Conservation (phyloP, 2,113 vertebrate species). For the Odocoileus hemionus region DNA sequence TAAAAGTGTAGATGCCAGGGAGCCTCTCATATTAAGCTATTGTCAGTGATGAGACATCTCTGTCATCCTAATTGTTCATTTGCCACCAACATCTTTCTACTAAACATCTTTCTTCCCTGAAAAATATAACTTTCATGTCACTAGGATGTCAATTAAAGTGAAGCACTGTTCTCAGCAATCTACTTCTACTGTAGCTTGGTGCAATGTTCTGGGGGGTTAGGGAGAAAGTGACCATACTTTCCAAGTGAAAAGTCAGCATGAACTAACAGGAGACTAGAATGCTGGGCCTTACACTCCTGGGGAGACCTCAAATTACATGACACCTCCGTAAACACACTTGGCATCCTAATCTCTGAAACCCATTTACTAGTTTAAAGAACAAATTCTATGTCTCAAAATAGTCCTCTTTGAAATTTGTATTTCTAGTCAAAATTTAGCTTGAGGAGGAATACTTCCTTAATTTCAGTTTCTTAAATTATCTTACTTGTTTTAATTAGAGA, state of each 20-base stretch:
- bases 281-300: neutral
- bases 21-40: neutral
- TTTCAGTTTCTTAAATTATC: neutral
- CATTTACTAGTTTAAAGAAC: neutral
- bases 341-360: neutral
- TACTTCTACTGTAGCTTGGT: neutral
- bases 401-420: neutral
- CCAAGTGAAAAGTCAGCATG: neutral
- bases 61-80: neutral
- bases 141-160: neutral
- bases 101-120: neutral
- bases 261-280: neutral
- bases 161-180: neutral
- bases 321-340: neutral
- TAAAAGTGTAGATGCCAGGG: neutral
- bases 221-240: neutral
- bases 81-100: neutral
- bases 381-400: neutral
- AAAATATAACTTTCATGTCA: neutral
- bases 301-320: neutral
- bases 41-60: neutral
- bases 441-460: neutral
- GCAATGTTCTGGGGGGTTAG: neutral
- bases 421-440: slow-evolving; percentile 13
- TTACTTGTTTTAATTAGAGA: neutral